Percentiles rank a stretch among this genome's conserved stretches.
These are phyloP conservation scores for Diplosoma virens DNA, from an alignment of 23 tunicate genomes.

Conservation along the genomic window DNA sequence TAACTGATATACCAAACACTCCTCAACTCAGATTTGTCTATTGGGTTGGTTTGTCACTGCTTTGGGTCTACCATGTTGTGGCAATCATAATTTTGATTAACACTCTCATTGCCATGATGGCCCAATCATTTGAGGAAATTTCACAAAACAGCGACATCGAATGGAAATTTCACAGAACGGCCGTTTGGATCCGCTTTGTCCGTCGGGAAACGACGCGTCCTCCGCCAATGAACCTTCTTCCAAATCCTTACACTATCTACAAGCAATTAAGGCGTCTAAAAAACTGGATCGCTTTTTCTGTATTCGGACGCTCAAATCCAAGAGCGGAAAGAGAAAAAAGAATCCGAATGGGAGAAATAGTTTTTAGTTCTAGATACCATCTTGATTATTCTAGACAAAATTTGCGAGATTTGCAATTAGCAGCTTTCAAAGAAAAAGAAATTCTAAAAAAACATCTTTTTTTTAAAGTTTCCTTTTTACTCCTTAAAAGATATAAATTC, in stretches of 20 bases:
- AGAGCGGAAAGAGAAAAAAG: neutral
- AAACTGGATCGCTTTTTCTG: neutral
- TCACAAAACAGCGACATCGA: slow-evolving; percentile 54
- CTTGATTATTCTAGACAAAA: neutral
- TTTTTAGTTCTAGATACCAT: no score
- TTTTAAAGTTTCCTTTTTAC: neutral
- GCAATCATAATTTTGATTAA: slow-evolving; percentile 81
- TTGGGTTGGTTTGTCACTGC: slow-evolving; percentile 1
- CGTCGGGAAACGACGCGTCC: slow-evolving; percentile 78
- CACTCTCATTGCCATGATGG: slow-evolving; percentile 95
- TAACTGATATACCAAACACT: neutral
- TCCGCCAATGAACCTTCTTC: slow-evolving; percentile 88
- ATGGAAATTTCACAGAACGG: slow-evolving; percentile 88
- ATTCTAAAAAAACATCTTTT: neutral
- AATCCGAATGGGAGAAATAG: neutral
- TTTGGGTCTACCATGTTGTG: slow-evolving; percentile 57
- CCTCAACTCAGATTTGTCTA: neutral
- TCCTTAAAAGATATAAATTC: neutral
- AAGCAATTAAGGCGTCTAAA: slow-evolving; percentile 1
- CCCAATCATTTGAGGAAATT: slow-evolving; percentile 60
- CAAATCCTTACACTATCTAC: slow-evolving; percentile 7
- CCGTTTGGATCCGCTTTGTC: slow-evolving; percentile 78
- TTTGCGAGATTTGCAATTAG: neutral
- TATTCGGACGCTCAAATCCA: neutral
- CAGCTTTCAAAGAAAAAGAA: neutral